These are phyloP conservation scores for Oxyruncus cristatus DNA, from an alignment of 2,113 vertebrate species.

Conservation along the genomic window DNA sequence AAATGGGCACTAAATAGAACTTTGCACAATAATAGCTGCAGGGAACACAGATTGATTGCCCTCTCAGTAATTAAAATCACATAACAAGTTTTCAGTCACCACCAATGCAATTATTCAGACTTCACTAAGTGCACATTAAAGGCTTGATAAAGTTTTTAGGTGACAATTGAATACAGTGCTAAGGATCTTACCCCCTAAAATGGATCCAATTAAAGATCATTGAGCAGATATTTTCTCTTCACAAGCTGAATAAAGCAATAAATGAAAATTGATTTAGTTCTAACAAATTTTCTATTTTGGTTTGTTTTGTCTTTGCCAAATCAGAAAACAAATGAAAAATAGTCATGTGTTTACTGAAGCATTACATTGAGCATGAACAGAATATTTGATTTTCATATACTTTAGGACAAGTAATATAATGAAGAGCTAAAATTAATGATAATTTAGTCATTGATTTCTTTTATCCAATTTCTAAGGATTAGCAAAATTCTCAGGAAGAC, in stretches of 20 bases:
- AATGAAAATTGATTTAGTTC: background rate
- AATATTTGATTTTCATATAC: background rate
- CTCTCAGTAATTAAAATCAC: constrained; percentile 44
- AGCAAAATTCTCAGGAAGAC: background rate
- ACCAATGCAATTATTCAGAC: constrained; percentile 30
- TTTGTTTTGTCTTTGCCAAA: background rate
- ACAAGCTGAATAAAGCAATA: background rate
- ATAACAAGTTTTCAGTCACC: constrained; percentile 34
- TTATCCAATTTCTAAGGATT: background rate
- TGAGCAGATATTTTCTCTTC: background rate
- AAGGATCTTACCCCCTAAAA: background rate
- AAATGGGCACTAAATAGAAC: constrained; percentile 6
- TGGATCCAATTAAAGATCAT: background rate
- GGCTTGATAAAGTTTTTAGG: constrained; percentile 38
- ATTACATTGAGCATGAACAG: background rate
- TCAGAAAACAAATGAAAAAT: background rate
- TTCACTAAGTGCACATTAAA: constrained; percentile 26
- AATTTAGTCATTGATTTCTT: background rate
- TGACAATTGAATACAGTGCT: background rate
- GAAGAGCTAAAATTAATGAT: background rate
- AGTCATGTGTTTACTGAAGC: background rate
- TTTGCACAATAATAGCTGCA: background rate
- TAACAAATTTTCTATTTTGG: background rate
- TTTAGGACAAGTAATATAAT: background rate
- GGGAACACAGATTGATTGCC: constrained; percentile 11